Evolutionary conservation across 2,888 invertebrate species (phyloP).

Genomic region (Watsonalla cultraria): DNA sequence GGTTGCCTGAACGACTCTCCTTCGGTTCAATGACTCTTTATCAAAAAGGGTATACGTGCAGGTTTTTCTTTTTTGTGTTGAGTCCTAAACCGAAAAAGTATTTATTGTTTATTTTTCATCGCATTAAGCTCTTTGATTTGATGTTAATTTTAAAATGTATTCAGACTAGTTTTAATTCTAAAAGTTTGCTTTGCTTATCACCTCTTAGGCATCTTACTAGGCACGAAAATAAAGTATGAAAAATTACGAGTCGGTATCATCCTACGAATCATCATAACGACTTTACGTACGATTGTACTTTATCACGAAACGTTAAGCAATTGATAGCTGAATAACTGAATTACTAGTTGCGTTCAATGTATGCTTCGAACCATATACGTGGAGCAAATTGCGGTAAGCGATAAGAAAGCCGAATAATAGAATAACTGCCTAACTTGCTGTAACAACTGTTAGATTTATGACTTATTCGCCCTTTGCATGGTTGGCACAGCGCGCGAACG

Average conservation of each 20-base stretch:
- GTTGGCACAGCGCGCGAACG: no score
- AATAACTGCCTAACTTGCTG: conserved; percentile 18
- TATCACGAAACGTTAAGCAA: conserved; percentile 45
- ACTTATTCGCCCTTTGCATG: neutral
- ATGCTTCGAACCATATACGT: conserved; percentile 33
- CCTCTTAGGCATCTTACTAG: no score
- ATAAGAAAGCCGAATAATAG: conserved; percentile 30
- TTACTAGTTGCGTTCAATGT: conserved; percentile 28
- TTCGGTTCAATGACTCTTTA: neutral
- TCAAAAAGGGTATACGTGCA: neutral
- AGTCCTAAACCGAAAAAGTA: no score
- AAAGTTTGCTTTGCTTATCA: no score
- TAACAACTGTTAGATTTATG: neutral
- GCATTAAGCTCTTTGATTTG: neutral
- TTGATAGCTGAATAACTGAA: conserved; percentile 28
- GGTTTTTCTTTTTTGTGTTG: neutral
- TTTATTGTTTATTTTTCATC: neutral
- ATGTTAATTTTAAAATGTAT: no score
- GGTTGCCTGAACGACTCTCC: neutral
- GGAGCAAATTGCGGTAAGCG: conserved; percentile 28
- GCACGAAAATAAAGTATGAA: no score
- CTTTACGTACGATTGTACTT: no score
- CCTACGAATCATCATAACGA: no score
- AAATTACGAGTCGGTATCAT: no score
- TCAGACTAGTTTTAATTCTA: no score